Evolutionary conservation across 2,113 vertebrate species (phyloP).

Genomic region (Galeopterus variegatus): DNA sequence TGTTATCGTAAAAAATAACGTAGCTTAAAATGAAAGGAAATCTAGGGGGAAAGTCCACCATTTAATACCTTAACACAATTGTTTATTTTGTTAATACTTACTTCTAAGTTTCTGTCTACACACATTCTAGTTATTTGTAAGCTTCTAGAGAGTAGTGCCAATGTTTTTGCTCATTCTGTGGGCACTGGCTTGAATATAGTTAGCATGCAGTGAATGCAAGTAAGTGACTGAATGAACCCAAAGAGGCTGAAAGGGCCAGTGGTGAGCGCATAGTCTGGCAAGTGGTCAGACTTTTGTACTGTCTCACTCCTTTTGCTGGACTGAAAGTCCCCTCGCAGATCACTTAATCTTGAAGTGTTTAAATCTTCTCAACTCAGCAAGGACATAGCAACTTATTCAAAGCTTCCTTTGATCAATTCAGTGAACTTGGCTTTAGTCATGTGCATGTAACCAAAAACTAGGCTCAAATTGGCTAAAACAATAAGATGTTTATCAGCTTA

Average conservation of each 20-base stretch:
- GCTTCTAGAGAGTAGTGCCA: not conserved
- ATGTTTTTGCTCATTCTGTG: not conserved
- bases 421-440: slow-evolving; percentile 47
- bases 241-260: not conserved
- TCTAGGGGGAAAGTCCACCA: not conserved
- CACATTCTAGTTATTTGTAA: not conserved
- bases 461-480: slow-evolving; percentile 19
- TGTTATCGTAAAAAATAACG: not conserved
- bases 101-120: not conserved
- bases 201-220: not conserved
- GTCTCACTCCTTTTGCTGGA: not conserved
- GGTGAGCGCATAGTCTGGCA: not conserved
- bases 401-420: not conserved
- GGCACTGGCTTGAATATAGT: not conserved
- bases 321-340: not conserved
- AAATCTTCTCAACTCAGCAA: slow-evolving; percentile 41
- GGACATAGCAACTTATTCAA: not conserved
- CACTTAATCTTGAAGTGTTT: not conserved
- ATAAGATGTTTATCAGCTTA: not conserved
- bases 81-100: not conserved
- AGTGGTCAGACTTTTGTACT: not conserved
- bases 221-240: not conserved
- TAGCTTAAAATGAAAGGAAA: slow-evolving; percentile 12
- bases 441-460: slow-evolving; percentile 40
- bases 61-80: not conserved